phyloP scores from a whole-genome alignment of 2,113 vertebrate genomes.

The Amphilophus citrinellus region DNA sequence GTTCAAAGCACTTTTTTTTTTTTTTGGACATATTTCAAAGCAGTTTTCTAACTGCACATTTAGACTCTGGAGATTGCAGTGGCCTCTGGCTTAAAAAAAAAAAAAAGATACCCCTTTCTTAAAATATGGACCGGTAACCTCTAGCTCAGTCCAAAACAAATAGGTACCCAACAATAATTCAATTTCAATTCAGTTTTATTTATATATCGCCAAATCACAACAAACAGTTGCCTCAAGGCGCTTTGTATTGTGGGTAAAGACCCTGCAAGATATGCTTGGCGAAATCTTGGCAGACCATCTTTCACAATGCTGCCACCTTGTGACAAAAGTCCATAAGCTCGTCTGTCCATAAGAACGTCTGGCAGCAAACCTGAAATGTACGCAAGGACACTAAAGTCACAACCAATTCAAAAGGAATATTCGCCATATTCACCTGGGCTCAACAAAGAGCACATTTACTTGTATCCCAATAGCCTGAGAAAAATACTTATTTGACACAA shows the following conservation, averaged over 20 bases:
- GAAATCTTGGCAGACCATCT: neutral
- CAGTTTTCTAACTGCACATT: neutral
- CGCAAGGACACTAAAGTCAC: neutral
- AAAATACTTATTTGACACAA: constrained; percentile 3
- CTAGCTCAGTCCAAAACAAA: neutral
- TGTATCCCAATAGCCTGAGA: neutral
- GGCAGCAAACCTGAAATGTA: neutral
- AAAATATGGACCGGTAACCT: too few relatives aligned
- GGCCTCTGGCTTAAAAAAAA: neutral
- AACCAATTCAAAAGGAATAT: neutral
- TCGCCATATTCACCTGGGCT: neutral
- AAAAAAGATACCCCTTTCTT: neutral
- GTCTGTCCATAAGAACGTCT: neutral
- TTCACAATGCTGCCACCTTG: neutral
- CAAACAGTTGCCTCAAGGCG: too few relatives aligned
- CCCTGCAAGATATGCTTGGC: neutral
- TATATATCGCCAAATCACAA: too few relatives aligned
- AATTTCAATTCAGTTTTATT: too few relatives aligned
- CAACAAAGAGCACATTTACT: neutral
- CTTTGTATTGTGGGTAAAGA: too few relatives aligned
- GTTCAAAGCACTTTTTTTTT: neutral
- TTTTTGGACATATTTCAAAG: neutral
- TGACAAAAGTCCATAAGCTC: neutral
- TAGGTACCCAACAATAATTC: neutral
- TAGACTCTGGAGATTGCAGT: neutral